Evolutionary conservation across 1,140 invertebrate genomes (phyloP).

Genomic region (Drosophila pandora): DNA sequence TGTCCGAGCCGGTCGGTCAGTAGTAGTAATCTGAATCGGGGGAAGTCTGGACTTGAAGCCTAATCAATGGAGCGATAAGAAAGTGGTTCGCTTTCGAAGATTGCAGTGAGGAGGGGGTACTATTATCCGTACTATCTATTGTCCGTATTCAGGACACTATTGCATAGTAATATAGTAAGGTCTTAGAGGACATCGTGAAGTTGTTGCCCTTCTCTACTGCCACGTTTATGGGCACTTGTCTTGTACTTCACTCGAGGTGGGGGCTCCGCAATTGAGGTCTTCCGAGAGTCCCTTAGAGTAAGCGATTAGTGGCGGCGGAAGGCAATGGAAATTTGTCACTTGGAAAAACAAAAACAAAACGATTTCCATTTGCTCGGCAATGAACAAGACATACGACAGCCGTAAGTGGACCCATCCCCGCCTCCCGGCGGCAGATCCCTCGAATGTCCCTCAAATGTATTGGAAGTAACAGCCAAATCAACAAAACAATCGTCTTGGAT

Average conservation of each 20-base stretch:
- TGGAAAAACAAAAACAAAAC: constrained; percentile 75
- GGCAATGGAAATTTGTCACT: constrained; percentile 79
- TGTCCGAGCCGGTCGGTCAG: constrained; percentile 6
- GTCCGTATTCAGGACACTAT: too few relatives aligned
- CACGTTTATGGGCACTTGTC: constrained; percentile 59
- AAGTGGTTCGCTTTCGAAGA: constrained; percentile 44
- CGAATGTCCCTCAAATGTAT: constrained; percentile 59
- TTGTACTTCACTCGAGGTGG: constrained; percentile 27
- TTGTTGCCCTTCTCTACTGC: constrained; percentile 13
- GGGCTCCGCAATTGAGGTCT: constrained; percentile 3
- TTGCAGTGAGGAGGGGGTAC: constrained; percentile 22
- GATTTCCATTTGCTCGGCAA: constrained; percentile 70
- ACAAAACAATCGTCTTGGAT: constrained; percentile 54
- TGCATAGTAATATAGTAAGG: too few relatives aligned
- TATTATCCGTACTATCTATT: background rate
- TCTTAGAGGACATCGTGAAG: constrained; percentile 20
- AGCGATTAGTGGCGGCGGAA: constrained; percentile 64
- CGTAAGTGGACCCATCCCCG: constrained; percentile 47
- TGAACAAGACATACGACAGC: constrained; percentile 70
- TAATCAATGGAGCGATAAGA: constrained; percentile 57
- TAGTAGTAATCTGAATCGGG: constrained; percentile 61
- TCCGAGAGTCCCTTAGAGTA: constrained; percentile 52
- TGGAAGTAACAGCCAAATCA: constrained; percentile 76
- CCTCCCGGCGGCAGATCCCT: constrained; percentile 9
- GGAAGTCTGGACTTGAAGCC: constrained; percentile 47